Evolutionary conservation across 2,888 invertebrate genomes (phyloP), one percentile per base, ranked within the genome.

Genomic region (Idaea dimidiata): DNA sequence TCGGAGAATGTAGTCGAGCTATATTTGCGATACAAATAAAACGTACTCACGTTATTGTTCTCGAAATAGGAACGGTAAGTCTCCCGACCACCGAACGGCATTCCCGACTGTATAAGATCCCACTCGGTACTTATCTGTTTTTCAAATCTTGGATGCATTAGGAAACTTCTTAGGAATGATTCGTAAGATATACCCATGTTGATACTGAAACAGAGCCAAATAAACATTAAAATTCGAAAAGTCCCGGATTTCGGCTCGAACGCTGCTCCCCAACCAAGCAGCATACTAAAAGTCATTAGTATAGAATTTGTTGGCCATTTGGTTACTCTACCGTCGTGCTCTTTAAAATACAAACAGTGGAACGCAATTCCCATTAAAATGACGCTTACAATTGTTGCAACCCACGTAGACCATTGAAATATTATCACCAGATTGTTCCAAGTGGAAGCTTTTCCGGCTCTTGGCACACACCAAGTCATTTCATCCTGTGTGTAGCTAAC

Each of bases 141-240:
- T 75, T 89, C 90, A 75, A 86, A 93, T 77, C 92, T 84, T 67
- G 93, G 93, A 70, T 93, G 91, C 87, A 93, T 92, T 82, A 93
- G 75, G 79, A 91, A 93, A 78, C 85, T 91, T 79, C 93, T 85
- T 64, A 93, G 84, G 75, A 92, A 90, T 71, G 93, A 92, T 79
- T 89, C 91, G 79, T 93, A 93, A 57, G 90, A 88, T 73, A 93
- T 91, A 66, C 86, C 85, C 84, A 93, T 87, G 82, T 91, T 93
- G 75, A 92, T 81, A 69, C 91, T 89, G 76, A 92, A 93, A 75
- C 85, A 86, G 18, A 93, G 83, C 93, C 93, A 93, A 69, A 81
- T 76, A 60, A 92, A 87, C 71, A 93, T 82, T 67, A 93, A 70
- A 60, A 92, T 87, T 66, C 93, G 83, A 68, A 93, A 93, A 55